Conservation (phyloP, 2,797 vertebrate species). For the Apodemus agrarius region DNA sequence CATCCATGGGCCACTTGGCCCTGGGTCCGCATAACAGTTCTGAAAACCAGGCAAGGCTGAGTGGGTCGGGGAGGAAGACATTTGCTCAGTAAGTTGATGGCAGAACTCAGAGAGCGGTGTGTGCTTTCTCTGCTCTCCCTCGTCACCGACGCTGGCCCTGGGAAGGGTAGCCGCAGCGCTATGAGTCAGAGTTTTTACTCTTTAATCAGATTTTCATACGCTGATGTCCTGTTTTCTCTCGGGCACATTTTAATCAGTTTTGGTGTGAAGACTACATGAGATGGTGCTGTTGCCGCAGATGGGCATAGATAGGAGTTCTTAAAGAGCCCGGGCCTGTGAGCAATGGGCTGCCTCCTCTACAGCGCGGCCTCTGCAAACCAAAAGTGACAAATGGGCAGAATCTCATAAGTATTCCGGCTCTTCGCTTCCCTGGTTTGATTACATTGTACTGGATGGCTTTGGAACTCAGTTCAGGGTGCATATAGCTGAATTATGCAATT, state of each 20-base stretch:
- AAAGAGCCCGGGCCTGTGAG: background rate
- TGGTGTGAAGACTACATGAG: background rate
- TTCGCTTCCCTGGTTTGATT: constrained; percentile 72
- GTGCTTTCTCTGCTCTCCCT: background rate
- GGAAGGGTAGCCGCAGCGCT: background rate
- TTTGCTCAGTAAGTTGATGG: background rate
- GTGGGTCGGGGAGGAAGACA: background rate
- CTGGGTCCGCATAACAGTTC: background rate
- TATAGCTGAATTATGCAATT: constrained; percentile 76
- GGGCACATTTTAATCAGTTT: constrained; percentile 29
- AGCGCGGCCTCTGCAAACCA: constrained; percentile 10
- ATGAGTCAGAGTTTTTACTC: constrained; percentile 21
- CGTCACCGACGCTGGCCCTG: background rate
- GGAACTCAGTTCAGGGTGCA: constrained; percentile 72
- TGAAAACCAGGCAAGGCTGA: background rate
- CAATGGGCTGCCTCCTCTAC: constrained; percentile 9
- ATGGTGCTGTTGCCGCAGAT: background rate
- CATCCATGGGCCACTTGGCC: background rate
- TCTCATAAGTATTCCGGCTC: constrained; percentile 71
- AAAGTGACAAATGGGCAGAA: constrained; percentile 70
- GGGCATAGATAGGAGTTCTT: background rate
- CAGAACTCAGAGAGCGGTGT: background rate
- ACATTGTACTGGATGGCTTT: constrained; percentile 74
- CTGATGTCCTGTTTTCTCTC: constrained; percentile 24
- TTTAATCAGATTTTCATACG: background rate